Base-by-base conservation (phyloP, 2,113 vertebrate genomes). In the Athene cunicularia region DNA sequence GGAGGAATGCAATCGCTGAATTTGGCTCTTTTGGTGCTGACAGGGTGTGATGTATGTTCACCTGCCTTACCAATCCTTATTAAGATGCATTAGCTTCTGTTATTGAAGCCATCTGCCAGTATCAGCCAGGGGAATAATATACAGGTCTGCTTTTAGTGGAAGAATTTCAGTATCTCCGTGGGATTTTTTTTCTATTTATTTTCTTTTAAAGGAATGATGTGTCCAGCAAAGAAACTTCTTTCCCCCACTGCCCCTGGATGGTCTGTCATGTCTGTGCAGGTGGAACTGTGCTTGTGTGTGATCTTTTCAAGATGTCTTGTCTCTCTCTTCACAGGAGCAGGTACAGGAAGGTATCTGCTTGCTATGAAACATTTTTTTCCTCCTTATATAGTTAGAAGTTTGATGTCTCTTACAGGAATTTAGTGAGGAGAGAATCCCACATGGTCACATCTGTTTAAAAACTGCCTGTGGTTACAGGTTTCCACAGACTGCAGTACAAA, bases 401-500 rank as follows among this genome's bases (percentile, higher is more conserved):
- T 68, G 93, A 95, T 83, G 67, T 90, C 47, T 95, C 86, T 91
- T 94, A 58, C 32, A 93, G 92, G 66, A 96, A 80, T 53, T 96
- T 80, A 80, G 83, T 37, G 92, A 95, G 89, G 87, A 96, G 86
- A 83, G 56, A 94, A 97, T 94, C 92, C 53, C 86, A 95, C 72
- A 80, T 1, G 60, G 86, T 82, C 82, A 18, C 74, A 47, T 97
- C 96, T 52, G 64, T 92, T 97, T 96, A 96, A 96, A 93, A 82
- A 86, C 94, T 97, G 92, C 96, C 95, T 94, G 93, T 97, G 93
- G 97, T 97, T 96, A 97, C 94, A 85, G 79, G 71, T 86, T 95
- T 94, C 97, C 26, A 20, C 93, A 96, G 95, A 94, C 81, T 95
- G 90, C 90, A 94, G 95, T 97, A 95, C 97, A 97, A 93, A 98